phyloP scores from a whole-genome alignment of 2,797 vertebrate species.

The Leptatherina wallacei region DNA sequence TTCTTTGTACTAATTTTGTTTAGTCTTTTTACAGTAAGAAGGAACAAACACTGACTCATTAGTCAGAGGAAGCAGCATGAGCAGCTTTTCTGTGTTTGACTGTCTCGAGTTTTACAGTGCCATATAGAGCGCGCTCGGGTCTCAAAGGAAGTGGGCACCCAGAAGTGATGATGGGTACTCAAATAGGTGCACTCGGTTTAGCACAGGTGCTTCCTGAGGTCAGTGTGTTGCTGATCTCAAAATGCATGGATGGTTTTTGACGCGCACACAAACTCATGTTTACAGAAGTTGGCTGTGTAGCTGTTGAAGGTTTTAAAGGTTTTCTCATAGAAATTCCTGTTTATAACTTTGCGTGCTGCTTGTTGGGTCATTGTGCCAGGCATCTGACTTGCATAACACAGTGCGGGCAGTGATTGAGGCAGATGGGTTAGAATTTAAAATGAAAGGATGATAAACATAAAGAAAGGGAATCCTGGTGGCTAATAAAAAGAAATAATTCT shows the following conservation, averaged over 20 bases:
- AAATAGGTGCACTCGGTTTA: conserved; percentile 9
- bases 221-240: background rate
- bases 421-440: conserved; percentile 21
- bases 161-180: conserved; percentile 19
- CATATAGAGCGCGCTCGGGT: background rate
- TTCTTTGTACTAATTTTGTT: conserved; percentile 19
- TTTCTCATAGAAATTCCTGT: background rate
- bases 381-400: background rate
- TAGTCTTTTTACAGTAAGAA: conserved; percentile 18
- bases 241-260: background rate
- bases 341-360: background rate
- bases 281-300: background rate
- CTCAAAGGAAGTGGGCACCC: conserved; percentile 45
- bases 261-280: background rate
- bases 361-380: background rate
- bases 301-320: background rate
- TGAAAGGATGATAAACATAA: conserved; percentile 23
- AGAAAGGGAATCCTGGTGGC: conserved; percentile 21
- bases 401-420: conserved; percentile 4
- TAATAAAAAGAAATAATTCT: conserved; percentile 31
- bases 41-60: conserved; percentile 21
- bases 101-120: background rate
- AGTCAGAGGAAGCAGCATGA: conserved; percentile 20
- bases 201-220: conserved; percentile 54
- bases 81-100: conserved; percentile 9